These are phyloP conservation scores for Hyposoter didymator DNA, from an alignment of 2,888 invertebrate genomes.

Conservation along the genomic window DNA sequence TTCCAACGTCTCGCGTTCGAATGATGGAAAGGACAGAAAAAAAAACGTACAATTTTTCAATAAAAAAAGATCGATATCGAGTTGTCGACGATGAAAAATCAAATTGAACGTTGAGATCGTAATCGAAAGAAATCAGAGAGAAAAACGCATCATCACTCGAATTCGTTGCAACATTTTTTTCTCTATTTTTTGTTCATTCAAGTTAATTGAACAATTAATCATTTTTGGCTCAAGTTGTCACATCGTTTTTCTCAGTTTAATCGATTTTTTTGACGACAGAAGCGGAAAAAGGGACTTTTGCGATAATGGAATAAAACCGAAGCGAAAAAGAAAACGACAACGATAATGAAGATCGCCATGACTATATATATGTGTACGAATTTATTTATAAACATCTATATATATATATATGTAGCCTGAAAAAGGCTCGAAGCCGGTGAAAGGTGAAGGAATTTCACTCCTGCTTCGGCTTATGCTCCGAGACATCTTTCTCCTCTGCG, in stretches of 20 bases:
- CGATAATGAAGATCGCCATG: slow-evolving; percentile 15
- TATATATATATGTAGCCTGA: slow-evolving; percentile 23
- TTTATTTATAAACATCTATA: slow-evolving; percentile 5
- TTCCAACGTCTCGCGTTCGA: slow-evolving; percentile 31
- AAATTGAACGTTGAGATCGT: background rate
- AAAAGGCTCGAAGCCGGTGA: slow-evolving; percentile 75
- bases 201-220: background rate
- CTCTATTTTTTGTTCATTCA: background rate
- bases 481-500: slow-evolving; percentile 60
- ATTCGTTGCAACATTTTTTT: background rate
- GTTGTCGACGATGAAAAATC: background rate
- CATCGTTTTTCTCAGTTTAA: background rate
- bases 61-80: slow-evolving; percentile 13
- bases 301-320: slow-evolving; percentile 59
- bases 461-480: slow-evolving; percentile 52
- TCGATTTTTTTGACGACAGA: background rate
- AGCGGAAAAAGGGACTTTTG: slow-evolving; percentile 16
- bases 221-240: background rate
- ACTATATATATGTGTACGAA: background rate
- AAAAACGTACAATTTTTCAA: background rate
- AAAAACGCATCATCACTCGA: background rate
- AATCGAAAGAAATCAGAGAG: background rate
- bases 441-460: slow-evolving; percentile 78
- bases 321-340: slow-evolving; percentile 41
- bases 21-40: background rate